A percentile compares a stretch with the other conserved stretches of the same genome.
These are phyloP conservation scores for Aplodontia rufa DNA, from an alignment of 2,113 vertebrate genomes.

Conservation along the genomic window DNA sequence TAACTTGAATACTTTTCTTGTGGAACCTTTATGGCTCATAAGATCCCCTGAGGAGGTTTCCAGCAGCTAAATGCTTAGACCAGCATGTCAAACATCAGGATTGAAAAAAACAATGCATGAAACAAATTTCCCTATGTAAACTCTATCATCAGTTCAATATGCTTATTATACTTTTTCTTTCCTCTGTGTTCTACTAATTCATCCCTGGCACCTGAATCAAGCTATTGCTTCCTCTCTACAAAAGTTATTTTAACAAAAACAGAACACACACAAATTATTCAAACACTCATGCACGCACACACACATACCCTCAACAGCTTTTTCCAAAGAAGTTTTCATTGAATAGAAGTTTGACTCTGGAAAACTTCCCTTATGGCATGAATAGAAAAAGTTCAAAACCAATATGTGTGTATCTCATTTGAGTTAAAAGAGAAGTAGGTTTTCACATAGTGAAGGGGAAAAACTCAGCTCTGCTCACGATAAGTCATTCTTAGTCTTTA, in stretches of 20 bases:
- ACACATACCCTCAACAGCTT: neutral
- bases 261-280: neutral
- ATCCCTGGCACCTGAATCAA: neutral
- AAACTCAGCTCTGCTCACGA: constrained; percentile 49
- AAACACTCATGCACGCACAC: neutral
- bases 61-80: constrained; percentile 66
- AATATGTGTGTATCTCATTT: neutral
- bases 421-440: neutral
- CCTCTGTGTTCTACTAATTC: neutral
- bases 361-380: neutral
- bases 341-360: neutral
- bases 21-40: constrained; percentile 59
- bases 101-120: constrained; percentile 27
- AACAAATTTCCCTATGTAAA: constrained; percentile 29
- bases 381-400: constrained; percentile 19
- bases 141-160: neutral
- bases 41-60: constrained; percentile 71
- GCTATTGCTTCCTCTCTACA: neutral
- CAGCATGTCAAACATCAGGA: constrained; percentile 52
- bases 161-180: constrained; percentile 23
- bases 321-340: neutral
- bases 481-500: constrained; percentile 56
- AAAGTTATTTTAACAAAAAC: neutral
- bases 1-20: constrained; percentile 46
- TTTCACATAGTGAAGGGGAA: constrained; percentile 34